A percentile compares a stretch with the other conserved stretches of the same genome.
phyloP scores from a whole-genome alignment of 2,888 invertebrate genomes.

The Papilio demoleus region DNA sequence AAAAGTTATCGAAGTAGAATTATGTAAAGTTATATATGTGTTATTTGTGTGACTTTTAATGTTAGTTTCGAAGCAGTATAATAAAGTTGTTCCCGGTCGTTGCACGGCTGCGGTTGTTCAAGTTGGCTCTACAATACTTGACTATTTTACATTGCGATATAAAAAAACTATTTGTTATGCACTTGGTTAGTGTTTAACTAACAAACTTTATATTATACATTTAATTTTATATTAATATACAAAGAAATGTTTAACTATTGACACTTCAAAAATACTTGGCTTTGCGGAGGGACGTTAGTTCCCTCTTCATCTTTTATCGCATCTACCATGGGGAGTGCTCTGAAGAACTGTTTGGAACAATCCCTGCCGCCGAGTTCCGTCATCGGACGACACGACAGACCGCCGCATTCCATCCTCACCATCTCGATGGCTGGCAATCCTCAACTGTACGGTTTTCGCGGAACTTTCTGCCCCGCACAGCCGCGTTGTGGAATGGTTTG shows the following conservation, averaged over 20 bases:
- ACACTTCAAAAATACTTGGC: too few species aligned
- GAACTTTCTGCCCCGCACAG: too few species aligned
- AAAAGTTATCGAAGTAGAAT: not conserved
- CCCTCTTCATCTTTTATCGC: too few species aligned
- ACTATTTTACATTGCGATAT: slow-evolving; percentile 14
- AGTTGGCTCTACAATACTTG: slow-evolving; percentile 16
- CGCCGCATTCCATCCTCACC: too few species aligned
- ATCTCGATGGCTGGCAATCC: too few species aligned
- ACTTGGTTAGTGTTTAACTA: not conserved
- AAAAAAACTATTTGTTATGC: slow-evolving; percentile 8
- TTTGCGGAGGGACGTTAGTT: too few species aligned
- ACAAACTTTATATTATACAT: not conserved
- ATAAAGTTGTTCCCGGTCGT: not conserved
- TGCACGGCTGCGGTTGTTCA: slow-evolving; percentile 4
- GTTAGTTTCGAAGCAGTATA: slow-evolving; percentile 5
- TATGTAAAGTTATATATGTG: slow-evolving; percentile 2
- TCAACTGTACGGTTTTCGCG: too few species aligned
- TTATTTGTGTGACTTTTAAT: slow-evolving; percentile 9
- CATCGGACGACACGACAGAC: too few species aligned
- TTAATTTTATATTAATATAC: not conserved
- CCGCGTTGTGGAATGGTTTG: too few species aligned
- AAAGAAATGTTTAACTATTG: not conserved
- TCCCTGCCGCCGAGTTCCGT: too few species aligned
- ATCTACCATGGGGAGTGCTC: too few species aligned
- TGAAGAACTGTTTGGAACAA: too few species aligned